Conservation (phyloP, 2,113 vertebrate species). For the Oryzias curvinotus region DNA sequence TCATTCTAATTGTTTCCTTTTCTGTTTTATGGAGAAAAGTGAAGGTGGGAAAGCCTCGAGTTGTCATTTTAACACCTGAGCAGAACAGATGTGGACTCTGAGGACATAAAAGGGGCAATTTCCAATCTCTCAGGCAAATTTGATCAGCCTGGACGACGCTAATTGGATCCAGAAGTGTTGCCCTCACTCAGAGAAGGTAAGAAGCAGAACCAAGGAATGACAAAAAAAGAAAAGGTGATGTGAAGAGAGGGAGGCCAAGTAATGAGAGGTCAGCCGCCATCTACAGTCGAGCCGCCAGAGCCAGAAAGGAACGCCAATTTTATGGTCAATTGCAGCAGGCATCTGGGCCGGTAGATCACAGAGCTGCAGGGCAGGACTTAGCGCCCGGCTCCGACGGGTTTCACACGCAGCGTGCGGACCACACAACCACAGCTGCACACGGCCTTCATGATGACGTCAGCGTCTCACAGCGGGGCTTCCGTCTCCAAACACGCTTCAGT, state of each 20-base stretch:
- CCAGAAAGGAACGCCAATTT: constrained; percentile 92
- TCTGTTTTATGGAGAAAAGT: constrained; percentile 30
- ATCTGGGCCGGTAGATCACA: constrained; percentile 93
- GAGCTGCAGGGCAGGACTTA: constrained; percentile 76
- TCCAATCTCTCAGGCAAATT: constrained; percentile 89
- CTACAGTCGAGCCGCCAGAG: constrained; percentile 77
- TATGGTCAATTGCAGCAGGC: constrained; percentile 95
- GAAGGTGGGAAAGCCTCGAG: constrained; percentile 61
- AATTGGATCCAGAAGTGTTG: constrained; percentile 95
- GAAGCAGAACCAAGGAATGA: constrained; percentile 36
- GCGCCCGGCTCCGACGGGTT: constrained; percentile 75
- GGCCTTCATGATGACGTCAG: not conserved
- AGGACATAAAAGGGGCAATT: constrained; percentile 80
- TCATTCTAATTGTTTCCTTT: constrained; percentile 26
- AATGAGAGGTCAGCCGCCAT: constrained; percentile 84
- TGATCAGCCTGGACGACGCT: constrained; percentile 88
- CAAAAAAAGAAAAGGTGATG: constrained; percentile 20
- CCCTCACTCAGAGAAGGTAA: constrained; percentile 73
- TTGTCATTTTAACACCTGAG: constrained; percentile 87
- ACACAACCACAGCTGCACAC: constrained; percentile 32
- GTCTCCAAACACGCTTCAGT: no score
- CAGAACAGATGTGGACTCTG: constrained; percentile 85
- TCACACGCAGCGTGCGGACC: constrained; percentile 56
- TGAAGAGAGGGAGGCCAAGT: constrained; percentile 52
- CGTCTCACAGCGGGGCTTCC: no score